Conservation (phyloP, 1,140 invertebrate genomes). For the Oncopeltus fasciatus region DNA sequence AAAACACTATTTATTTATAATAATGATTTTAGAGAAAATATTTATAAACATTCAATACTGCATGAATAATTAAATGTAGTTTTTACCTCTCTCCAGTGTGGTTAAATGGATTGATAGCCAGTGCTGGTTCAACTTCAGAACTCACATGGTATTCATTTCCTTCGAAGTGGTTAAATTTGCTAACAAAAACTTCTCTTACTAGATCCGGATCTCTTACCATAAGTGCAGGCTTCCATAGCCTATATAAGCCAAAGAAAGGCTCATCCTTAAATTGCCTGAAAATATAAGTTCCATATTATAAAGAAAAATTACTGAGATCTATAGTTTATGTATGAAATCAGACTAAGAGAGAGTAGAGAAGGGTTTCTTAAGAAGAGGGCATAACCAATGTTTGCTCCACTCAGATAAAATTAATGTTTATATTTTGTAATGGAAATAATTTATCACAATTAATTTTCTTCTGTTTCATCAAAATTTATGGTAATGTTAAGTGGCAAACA, state of each 20-base stretch:
- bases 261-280: constrained; percentile 26
- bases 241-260: constrained; percentile 32
- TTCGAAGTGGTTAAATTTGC: constrained; percentile 28
- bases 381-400: too few species aligned
- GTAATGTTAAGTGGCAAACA: too few species aligned
- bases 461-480: too few species aligned
- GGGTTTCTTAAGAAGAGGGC: too few species aligned
- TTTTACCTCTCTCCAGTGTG: constrained; percentile 28
- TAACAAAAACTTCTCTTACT: constrained; percentile 29
- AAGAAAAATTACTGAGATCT: too few species aligned
- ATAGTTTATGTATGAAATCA: too few species aligned
- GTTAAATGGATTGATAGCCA: constrained; percentile 32
- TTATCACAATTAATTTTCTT: too few species aligned
- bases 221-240: constrained; percentile 28
- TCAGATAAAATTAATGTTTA: too few species aligned
- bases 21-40: too few species aligned
- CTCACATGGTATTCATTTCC: constrained; percentile 27
- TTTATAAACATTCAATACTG: background rate
- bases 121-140: constrained; percentile 30
- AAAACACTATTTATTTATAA: background rate
- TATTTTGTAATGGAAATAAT: too few species aligned
- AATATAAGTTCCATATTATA: too few species aligned
- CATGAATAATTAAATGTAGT: background rate
- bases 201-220: constrained; percentile 32
- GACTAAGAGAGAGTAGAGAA: too few species aligned